Evolutionary conservation across 64 coral and sea anemone species (phyloP).

Genomic region (Dendrophyllia cribrosa): DNA sequence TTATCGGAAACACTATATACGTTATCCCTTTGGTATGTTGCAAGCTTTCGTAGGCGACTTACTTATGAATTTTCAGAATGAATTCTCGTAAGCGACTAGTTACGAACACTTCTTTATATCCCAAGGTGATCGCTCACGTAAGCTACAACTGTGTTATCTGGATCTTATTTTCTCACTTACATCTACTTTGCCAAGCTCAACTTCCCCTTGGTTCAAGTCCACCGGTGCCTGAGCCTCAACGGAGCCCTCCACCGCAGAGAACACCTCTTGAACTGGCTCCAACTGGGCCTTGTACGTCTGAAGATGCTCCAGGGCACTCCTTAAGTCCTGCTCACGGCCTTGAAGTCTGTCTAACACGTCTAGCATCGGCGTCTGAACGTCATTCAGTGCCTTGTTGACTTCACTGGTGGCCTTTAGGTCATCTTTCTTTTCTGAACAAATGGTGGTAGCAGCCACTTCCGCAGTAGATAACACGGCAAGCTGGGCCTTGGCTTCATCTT

Average conservation of each 20-base stretch:
- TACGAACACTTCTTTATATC: no score
- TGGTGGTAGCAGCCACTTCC: slow-evolving; percentile 71
- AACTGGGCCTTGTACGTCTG: slow-evolving; percentile 71
- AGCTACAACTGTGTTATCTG: not conserved
- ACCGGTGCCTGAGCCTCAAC: slow-evolving; percentile 62
- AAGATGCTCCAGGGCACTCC: slow-evolving; percentile 74
- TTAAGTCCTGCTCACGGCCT: slow-evolving; percentile 72
- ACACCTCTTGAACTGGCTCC: slow-evolving; percentile 82
- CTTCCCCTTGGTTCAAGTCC: slow-evolving; percentile 59
- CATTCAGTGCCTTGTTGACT: slow-evolving; percentile 69
- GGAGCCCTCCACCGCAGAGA: slow-evolving; percentile 71
- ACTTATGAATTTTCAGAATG: no score
- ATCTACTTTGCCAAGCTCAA: slow-evolving; percentile 90
- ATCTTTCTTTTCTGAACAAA: slow-evolving; percentile 78
- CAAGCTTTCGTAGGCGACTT: no score
- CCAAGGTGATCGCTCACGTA: not conserved
- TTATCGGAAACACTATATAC: no score
- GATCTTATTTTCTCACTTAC: slow-evolving; percentile 41
- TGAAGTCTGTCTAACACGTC: slow-evolving; percentile 83
- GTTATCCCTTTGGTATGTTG: no score
- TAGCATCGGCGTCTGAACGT: slow-evolving; percentile 66
- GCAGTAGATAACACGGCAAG: slow-evolving; percentile 72
- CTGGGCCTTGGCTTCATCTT: slow-evolving; percentile 70
- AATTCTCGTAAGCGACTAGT: no score
- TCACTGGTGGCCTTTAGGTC: slow-evolving; percentile 83